phyloP scores from a whole-genome alignment of 2,113 vertebrate genomes.

The Hypanus sabinus region DNA sequence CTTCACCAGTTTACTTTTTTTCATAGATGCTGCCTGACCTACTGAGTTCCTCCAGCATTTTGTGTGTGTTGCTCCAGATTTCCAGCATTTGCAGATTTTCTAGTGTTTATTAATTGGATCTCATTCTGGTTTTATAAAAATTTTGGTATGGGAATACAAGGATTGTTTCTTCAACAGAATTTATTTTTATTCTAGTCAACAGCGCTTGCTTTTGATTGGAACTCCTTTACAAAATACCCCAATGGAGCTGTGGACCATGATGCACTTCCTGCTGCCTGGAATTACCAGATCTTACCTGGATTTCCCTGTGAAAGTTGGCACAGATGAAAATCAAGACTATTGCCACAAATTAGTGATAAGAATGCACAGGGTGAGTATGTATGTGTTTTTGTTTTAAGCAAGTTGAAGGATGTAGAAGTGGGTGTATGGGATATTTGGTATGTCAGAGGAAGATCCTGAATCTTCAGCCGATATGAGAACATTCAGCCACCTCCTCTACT shows the following conservation, averaged over 20 bases:
- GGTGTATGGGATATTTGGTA: neutral
- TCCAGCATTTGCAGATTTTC: no score
- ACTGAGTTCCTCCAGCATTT: no score
- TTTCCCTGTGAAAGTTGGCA: conserved; percentile 78
- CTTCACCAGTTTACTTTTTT: no score
- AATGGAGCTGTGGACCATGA: conserved; percentile 86
- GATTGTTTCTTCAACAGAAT: neutral
- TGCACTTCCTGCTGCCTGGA: conserved; percentile 82
- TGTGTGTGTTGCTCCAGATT: no score
- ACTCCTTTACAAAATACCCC: conserved; percentile 81
- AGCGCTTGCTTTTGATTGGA: conserved; percentile 79
- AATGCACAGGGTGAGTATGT: conserved; percentile 70
- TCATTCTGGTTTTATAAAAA: no score
- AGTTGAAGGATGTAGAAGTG: neutral
- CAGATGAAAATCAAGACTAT: conserved; percentile 87
- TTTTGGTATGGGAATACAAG: neutral
- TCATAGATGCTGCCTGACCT: no score
- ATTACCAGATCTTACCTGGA: conserved; percentile 76
- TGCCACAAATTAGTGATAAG: conserved; percentile 87
- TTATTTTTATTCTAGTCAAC: conserved; percentile 61
- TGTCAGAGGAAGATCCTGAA: neutral
- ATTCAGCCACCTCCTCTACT: neutral
- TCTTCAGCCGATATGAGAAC: neutral
- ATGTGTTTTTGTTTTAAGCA: neutral
- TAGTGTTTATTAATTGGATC: no score